Evolutionary conservation across 2,888 invertebrate species (phyloP).

Genomic region (Mechanitis messenoides): DNA sequence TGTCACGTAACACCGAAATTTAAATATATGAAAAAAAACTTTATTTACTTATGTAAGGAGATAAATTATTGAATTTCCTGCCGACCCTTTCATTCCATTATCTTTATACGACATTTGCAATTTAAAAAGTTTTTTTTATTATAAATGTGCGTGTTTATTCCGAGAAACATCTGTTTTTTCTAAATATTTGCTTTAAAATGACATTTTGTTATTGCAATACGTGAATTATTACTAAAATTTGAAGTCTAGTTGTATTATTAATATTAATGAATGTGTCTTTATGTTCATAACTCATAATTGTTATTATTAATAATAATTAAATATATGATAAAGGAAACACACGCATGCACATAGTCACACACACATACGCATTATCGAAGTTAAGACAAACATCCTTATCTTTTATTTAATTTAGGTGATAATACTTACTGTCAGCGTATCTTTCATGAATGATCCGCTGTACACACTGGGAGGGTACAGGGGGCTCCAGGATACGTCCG

Average conservation of each 20-base stretch:
- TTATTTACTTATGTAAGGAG: too few relatives aligned
- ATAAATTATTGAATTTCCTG: too few relatives aligned
- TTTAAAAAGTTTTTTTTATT: neutral
- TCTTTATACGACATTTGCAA: neutral
- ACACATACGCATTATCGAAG: neutral
- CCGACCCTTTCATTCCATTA: neutral
- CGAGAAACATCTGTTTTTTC: neutral
- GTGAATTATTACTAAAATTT: too few relatives aligned
- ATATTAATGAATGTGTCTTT: too few relatives aligned
- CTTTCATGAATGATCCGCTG: slow-evolving; percentile 84
- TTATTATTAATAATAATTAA: neutral
- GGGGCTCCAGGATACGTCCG: slow-evolving; percentile 86
- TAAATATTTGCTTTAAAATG: too few relatives aligned
- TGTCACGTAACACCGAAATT: too few relatives aligned
- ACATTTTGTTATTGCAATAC: too few relatives aligned
- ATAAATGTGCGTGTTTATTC: neutral
- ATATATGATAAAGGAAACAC: neutral
- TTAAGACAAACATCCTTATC: neutral
- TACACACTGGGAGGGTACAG: slow-evolving; percentile 84
- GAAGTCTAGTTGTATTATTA: too few relatives aligned
- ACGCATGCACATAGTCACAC: neutral
- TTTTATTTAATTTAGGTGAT: neutral
- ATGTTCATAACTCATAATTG: too few relatives aligned
- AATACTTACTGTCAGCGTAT: slow-evolving; percentile 82
- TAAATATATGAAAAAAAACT: too few relatives aligned